Conservation (phyloP, 2,888 invertebrate genomes). For the Cheilosia impressa region DNA sequence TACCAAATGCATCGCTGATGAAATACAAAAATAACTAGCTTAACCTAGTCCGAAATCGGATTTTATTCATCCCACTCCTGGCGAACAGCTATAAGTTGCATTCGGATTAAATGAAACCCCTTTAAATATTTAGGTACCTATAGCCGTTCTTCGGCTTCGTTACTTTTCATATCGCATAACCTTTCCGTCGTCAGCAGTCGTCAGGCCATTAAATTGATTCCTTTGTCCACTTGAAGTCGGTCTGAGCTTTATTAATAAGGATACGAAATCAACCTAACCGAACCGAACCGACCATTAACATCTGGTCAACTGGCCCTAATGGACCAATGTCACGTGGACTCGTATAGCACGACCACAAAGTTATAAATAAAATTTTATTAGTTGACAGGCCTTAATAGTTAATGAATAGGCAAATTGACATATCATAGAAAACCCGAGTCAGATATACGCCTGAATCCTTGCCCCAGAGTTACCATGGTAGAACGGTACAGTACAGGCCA, state of each 20-base stretch:
- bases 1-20: too few relatives aligned
- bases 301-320: slow-evolving; percentile 8
- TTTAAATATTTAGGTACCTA: too few relatives aligned
- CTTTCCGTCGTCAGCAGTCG: too few relatives aligned
- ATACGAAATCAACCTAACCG: background rate
- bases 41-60: too few relatives aligned
- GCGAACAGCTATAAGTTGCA: too few relatives aligned
- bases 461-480: background rate
- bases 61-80: too few relatives aligned
- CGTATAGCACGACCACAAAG: background rate
- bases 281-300: slow-evolving; percentile 14
- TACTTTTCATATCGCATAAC: too few relatives aligned
- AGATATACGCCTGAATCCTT: background rate
- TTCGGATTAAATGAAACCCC: too few relatives aligned
- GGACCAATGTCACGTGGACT: slow-evolving; percentile 17
- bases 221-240: too few relatives aligned
- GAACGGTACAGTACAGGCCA: background rate
- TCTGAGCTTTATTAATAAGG: background rate
- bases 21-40: too few relatives aligned
- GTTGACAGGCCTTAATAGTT: slow-evolving; percentile 49
- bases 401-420: slow-evolving; percentile 45
- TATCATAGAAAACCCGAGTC: slow-evolving; percentile 15
- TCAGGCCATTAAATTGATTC: too few relatives aligned
- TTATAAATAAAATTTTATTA: slow-evolving; percentile 67
- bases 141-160: too few relatives aligned